Base-by-base conservation (phyloP, 2,888 invertebrate genomes). In the Drosophila phalerata region DNA sequence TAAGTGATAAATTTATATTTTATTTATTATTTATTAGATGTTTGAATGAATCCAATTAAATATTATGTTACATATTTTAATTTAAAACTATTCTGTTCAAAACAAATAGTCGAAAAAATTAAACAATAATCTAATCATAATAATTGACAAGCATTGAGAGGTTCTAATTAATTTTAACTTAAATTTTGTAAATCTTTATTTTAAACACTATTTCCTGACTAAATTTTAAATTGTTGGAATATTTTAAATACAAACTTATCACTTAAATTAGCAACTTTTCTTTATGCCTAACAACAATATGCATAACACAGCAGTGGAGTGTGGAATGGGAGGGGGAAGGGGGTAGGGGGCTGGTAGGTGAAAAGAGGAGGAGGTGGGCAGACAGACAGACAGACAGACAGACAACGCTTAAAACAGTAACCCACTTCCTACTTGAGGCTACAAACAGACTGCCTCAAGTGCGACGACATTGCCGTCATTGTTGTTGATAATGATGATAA, bases 341-440 rank as follows among this genome's bases (percentile, higher is more conserved):
- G n/a, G 13, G 25, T 34, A n/a, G 0, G 9, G 15, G 13, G 9
- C 11, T 4, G 3, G n/a, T 6, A 8, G 55, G 19, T 5, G 22
- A n/a, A 10, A 2, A n/a, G 17, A n/a, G 40, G 11, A n/a, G 10
- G 22, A 15, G 22, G 38, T 9, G 37, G n/a, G 13, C 11, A 22
- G 37, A 32, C 28, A 19, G 37, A 43, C 53, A 57, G 60, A 15
- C 25, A 42, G n/a, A 17, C 11, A 22, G 37, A 32, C 28, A 19
- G 37, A 43, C 53, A 57, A 22, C 19, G 51, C 47, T 63, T 69
- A 73, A 69, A 61, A 78, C 77, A 81, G 73, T 85, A 85, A 89
- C 80, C 79, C 80, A 88, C 86, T 89, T 88, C 87, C 87, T 88
- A 73, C 83, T 85, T 73, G 56, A 62, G 47, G 48, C 72, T 22